Evolutionary conservation across 2,888 invertebrate species (phyloP), one percentile per base, ranked within the genome.

Genomic region (Caenorhabditis sp.): DNA sequence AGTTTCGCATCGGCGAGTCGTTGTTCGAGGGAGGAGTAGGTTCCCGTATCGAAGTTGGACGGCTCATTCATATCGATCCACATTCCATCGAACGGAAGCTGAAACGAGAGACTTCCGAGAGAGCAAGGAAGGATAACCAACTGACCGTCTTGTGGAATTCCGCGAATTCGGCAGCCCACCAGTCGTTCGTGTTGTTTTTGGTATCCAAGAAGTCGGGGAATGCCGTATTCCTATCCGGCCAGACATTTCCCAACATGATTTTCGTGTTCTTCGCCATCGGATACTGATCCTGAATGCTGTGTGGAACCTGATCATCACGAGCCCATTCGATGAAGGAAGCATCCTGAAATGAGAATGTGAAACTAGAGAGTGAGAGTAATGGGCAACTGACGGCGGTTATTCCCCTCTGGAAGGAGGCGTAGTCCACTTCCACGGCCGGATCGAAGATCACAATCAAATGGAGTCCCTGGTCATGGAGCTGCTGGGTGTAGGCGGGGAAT

Each of bases 61-160:
- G 94, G 94, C 88, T 95, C 95, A 90, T 95, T 95, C 94, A 95
- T 95, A 86, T 95, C 94, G 83, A 95, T 93, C 95, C 95, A 95
- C 46, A 93, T 93, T 11, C 94, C 95, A 86, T 95, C 95, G 32
- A 77, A 71, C 7, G 70, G 58, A 6, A 79, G 53, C 65, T 70
- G 35, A 15, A 65, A 45, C 26, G 3, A 17, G 37, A 46, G 26
- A 37, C 9, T 15, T 3, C 20, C 17, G 9, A 5, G 45, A 2
- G 15, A 6, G 1, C 48, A 24, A 46, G n/a, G n/a, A n/a, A n/a
- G n/a, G 20, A 37, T 2, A 24, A 45, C 1, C 30, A 9, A 50
- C 66, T 35, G 15, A 81, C 78, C 1, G 63, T 72, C 6, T 79
- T 53, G 63, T 81, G 79, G 71, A 80, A 83, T 20, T 39, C 46